Conservation (phyloP, 2,888 invertebrate genomes). For the Synergus itoensis region DNA sequence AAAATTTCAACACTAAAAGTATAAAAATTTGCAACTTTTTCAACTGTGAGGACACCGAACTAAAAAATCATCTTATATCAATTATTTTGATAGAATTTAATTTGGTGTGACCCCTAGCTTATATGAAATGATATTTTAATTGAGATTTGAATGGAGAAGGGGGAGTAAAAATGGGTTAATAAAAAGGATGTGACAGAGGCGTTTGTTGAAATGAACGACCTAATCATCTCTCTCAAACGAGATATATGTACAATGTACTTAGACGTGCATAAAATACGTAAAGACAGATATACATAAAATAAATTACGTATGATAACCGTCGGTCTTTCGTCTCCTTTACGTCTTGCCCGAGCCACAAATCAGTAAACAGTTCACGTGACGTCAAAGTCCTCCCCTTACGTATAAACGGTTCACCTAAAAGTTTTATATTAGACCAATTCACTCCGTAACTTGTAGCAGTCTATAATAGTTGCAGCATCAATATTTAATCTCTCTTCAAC, state of each 20-base stretch:
- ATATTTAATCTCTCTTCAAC: not conserved
- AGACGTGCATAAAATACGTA: too few relatives aligned
- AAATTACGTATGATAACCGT: not conserved
- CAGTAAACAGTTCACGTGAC: conserved; percentile 34
- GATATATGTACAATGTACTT: not conserved
- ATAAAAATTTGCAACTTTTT: too few relatives aligned
- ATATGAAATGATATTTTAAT: conserved; percentile 1
- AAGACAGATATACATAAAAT: not conserved
- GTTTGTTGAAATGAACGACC: conserved; percentile 8
- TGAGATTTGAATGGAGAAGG: not conserved
- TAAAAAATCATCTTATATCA: too few relatives aligned
- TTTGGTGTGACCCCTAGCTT: not conserved
- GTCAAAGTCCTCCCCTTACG: conserved; percentile 18
- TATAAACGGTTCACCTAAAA: conserved; percentile 18
- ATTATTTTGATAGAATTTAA: not conserved
- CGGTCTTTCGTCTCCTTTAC: not conserved
- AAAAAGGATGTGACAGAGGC: conserved; percentile 32
- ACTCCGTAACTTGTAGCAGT: not conserved
- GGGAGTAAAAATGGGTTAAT: conserved; percentile 21
- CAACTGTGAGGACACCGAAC: too few relatives aligned
- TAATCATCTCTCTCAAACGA: not conserved
- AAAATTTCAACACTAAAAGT: too few relatives aligned
- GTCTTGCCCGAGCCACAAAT: conserved; percentile 13
- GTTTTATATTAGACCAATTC: conserved; percentile 7
- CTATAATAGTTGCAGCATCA: conserved; percentile 6